Conservation (phyloP, 2,797 vertebrate species). For the Hydrocynus forskahlii region DNA sequence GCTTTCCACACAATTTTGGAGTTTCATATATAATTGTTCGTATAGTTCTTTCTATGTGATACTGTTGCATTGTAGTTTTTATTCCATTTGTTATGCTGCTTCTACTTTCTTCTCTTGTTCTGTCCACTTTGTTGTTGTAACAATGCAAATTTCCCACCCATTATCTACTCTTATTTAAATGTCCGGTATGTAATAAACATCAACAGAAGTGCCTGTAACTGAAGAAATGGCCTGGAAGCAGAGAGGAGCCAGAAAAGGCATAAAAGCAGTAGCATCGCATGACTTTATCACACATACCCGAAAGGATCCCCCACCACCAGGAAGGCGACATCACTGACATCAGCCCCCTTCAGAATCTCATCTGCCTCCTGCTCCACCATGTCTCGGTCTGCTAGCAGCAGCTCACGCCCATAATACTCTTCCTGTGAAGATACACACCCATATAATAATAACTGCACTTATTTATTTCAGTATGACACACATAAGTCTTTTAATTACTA, state of each 20-base stretch:
- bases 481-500: too few relatives aligned
- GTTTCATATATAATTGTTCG: not conserved
- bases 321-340: constrained; percentile 86
- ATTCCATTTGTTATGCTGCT: too few relatives aligned
- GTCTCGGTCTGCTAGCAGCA: constrained; percentile 93
- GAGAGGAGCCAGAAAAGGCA: not conserved
- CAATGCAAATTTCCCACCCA: too few relatives aligned
- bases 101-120: too few relatives aligned
- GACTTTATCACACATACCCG: constrained; percentile 32
- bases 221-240: not conserved
- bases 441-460: not conserved
- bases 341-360: constrained; percentile 87
- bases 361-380: constrained; percentile 91
- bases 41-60: too few relatives aligned
- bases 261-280: not conserved
- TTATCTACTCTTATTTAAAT: too few relatives aligned
- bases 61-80: too few relatives aligned
- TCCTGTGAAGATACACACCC: constrained; percentile 76
- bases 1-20: not conserved
- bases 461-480: not conserved
- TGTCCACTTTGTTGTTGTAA: too few relatives aligned
- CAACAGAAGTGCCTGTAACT: not conserved
- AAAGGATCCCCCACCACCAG: constrained; percentile 88
- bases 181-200: not conserved
- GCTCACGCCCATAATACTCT: constrained; percentile 88